Evolutionary conservation across 2,113 vertebrate species (phyloP).

Genomic region (Sinocyclocheilus rhinocerous): DNA sequence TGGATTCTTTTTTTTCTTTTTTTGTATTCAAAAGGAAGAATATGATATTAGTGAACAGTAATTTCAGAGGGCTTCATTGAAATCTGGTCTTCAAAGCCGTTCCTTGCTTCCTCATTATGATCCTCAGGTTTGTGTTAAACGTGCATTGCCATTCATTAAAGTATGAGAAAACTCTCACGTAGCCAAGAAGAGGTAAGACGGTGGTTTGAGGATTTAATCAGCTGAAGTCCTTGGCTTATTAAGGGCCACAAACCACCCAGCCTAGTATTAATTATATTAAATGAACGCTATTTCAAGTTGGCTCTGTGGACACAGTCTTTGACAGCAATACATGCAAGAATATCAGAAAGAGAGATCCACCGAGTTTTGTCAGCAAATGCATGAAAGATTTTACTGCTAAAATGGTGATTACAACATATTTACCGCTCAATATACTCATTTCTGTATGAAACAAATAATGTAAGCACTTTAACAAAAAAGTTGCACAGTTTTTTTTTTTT

Average conservation of each 20-base stretch:
- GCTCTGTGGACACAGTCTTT: not conserved
- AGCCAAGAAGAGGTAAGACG: not conserved
- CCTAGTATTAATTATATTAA: not conserved
- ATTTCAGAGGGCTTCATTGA: not conserved
- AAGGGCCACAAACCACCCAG: not conserved
- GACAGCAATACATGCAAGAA: not conserved
- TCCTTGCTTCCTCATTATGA: not conserved
- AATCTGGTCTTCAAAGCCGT: not conserved
- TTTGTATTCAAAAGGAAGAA: not conserved
- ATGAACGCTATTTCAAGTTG: not conserved
- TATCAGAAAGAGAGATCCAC: not conserved
- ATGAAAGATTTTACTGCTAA: no score
- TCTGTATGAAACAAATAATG: not conserved
- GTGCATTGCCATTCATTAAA: conserved; percentile 15
- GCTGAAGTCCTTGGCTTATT: not conserved
- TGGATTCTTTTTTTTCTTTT: not conserved
- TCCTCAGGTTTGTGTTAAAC: conserved; percentile 10
- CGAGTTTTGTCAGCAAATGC: no score
- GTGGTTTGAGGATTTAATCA: not conserved
- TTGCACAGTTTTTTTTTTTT: not conserved
- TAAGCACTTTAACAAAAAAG: not conserved
- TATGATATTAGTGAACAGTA: not conserved
- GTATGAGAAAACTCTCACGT: not conserved
- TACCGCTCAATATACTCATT: not conserved
- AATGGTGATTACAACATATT: not conserved